A percentile compares a stretch with the other conserved stretches of the same genome.
These are phyloP conservation scores for Orius insidiosus DNA, from an alignment of 1,140 invertebrate species.

Conservation along the genomic window DNA sequence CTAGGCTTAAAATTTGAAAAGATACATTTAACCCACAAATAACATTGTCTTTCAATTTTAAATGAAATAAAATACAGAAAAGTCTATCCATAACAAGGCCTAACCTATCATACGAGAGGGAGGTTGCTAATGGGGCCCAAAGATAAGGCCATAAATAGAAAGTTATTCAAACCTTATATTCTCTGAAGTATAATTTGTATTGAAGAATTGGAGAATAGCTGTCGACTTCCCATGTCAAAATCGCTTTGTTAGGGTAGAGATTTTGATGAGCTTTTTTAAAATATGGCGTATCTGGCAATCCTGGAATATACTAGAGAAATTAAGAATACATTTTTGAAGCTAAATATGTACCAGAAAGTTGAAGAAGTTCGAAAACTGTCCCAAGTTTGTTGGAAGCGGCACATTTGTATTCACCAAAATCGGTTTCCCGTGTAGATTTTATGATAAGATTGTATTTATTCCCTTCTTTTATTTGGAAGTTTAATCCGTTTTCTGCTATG, in stretches of 20 bases:
- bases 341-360: slow-evolving; percentile 30
- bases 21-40: too few relatives aligned
- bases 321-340: neutral
- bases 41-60: too few relatives aligned
- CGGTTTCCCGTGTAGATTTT: slow-evolving; percentile 40
- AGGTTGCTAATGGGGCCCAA: too few relatives aligned
- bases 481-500: neutral
- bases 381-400: slow-evolving; percentile 55
- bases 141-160: too few relatives aligned
- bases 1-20: too few relatives aligned
- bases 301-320: slow-evolving; percentile 21
- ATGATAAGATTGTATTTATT: slow-evolving; percentile 47
- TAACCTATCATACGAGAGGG: too few relatives aligned
- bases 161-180: slow-evolving; percentile 20
- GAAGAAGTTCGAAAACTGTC: slow-evolving; percentile 29
- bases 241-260: slow-evolving; percentile 32
- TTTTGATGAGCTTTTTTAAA: slow-evolving; percentile 36
- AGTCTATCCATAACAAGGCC: too few relatives aligned
- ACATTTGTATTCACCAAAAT: slow-evolving; percentile 63
- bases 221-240: slow-evolving; percentile 57
- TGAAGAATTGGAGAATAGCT: slow-evolving; percentile 55
- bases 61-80: too few relatives aligned
- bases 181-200: slow-evolving; percentile 44
- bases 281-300: slow-evolving; percentile 37
- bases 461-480: slow-evolving; percentile 23